Evolutionary conservation across 1,140 invertebrate genomes (phyloP).

Genomic region (Dinoponera quadriceps): DNA sequence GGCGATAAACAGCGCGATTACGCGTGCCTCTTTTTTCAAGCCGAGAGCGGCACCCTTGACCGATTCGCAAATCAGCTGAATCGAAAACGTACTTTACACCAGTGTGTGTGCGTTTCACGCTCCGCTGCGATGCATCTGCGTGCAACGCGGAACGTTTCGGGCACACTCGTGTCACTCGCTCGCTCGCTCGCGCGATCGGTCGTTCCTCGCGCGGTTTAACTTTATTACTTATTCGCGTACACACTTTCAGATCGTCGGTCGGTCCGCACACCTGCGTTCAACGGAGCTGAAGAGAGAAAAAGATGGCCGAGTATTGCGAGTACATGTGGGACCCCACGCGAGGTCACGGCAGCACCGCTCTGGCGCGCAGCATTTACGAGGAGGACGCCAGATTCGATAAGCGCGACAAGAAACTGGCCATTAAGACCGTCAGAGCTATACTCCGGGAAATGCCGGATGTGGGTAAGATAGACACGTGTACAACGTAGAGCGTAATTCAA

Average conservation of each 20-base stretch:
- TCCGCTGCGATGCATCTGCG: too few relatives aligned
- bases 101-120: too few relatives aligned
- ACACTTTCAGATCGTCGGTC: slow-evolving; percentile 49
- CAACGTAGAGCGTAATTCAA: not conserved
- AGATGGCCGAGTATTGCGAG: slow-evolving; percentile 84
- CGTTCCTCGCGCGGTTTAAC: too few relatives aligned
- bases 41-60: too few relatives aligned
- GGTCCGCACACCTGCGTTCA: not conserved
- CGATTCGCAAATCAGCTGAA: too few relatives aligned
- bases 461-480: slow-evolving; percentile 80
- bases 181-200: too few relatives aligned
- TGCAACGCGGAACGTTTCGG: too few relatives aligned
- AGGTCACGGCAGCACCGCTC: slow-evolving; percentile 70
- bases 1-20: too few relatives aligned
- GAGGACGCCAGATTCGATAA: slow-evolving; percentile 78
- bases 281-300: not conserved
- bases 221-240: not conserved
- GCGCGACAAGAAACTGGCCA: slow-evolving; percentile 83
- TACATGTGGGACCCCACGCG: slow-evolving; percentile 82
- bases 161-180: too few relatives aligned
- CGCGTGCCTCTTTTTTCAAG: too few relatives aligned
- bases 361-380: slow-evolving; percentile 78
- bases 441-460: slow-evolving; percentile 86
- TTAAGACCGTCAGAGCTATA: slow-evolving; percentile 85
- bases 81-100: too few relatives aligned